Evolutionary conservation across 2,113 vertebrate species (phyloP), one percentile per base, ranked within the genome.

Genomic region (Saimiri boliviensis): DNA sequence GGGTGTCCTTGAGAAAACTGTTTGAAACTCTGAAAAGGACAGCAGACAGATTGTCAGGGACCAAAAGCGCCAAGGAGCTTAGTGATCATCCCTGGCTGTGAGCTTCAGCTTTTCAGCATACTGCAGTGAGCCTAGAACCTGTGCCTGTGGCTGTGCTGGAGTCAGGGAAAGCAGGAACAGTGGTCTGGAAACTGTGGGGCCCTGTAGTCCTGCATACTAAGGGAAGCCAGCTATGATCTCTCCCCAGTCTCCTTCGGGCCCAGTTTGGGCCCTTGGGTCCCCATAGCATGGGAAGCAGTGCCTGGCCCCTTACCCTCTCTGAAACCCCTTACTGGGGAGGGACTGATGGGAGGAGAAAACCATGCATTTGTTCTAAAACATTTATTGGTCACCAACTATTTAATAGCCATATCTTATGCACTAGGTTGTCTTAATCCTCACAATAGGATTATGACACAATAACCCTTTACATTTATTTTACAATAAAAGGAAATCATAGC

Each of bases 21-120:
- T 77, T 96, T 94, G 52, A 95, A 76, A 89, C 91, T 92, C 81
- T 82, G 40, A 68, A 86, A 94, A 94, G 97, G 86, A 70, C 68
- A 54, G 91, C 4, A 21, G 5, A 60, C 49, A 89, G 74, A 89
- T n/a, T 96, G 54, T 37, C 30, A 1, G 32, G 54, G 45, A 52
- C 66, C 35, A 2, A 32, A 21, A 84, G 21, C 21, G 35, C 13
- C 7, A 32, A 19, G 42, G 47, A 30, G 56, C 30, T 93, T 3
- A 84, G 4, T 12, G 25, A 16, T 27, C 7, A 21, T 14, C 19
- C 4, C 14, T 30, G 42, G 58, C 13, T 9, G 3, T 23, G 40
- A 93, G 35, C 19, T 42, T 3, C 21, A 35, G 63, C 66, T 16
- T 84, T 20, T 35, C 37, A 49, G 60, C 9, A 45, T 19, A 47